phyloP scores from a whole-genome alignment of 1,140 invertebrate genomes.

The Drosophila pandora region DNA sequence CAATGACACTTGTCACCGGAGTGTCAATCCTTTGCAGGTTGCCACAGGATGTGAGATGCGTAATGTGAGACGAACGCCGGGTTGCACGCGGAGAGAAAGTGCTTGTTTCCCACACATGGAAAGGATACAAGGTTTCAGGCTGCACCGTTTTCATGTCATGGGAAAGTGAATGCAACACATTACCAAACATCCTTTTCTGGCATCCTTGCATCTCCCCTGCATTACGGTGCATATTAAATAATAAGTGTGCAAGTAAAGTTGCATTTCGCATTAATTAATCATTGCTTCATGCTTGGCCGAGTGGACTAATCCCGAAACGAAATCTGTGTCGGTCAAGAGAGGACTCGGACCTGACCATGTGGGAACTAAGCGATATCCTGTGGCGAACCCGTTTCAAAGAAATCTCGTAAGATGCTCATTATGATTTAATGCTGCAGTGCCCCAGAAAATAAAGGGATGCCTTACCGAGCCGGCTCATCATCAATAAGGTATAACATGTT shows the following conservation, averaged over 20 bases:
- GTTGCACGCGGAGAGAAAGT: slow-evolving; percentile 58
- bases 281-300: slow-evolving; percentile 53
- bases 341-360: slow-evolving; percentile 59
- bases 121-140: slow-evolving; percentile 39
- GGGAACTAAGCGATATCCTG: slow-evolving; percentile 46
- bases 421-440: slow-evolving; percentile 31
- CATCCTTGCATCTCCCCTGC: slow-evolving; percentile 10
- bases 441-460: slow-evolving; percentile 36
- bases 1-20: slow-evolving; percentile 73
- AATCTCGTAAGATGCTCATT: slow-evolving; percentile 60
- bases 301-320: slow-evolving; percentile 39
- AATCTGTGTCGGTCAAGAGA: slow-evolving; percentile 43
- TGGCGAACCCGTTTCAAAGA: slow-evolving; percentile 44
- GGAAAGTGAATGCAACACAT: slow-evolving; percentile 62
- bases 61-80: slow-evolving; percentile 57
- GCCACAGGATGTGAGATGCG: slow-evolving; percentile 64
- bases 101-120: slow-evolving; percentile 68
- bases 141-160: slow-evolving; percentile 62
- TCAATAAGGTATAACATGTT: slow-evolving; percentile 79
- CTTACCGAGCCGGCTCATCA: slow-evolving; percentile 44
- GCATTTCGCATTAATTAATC: slow-evolving; percentile 44
- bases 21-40: slow-evolving; percentile 77
- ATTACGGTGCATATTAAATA: slow-evolving; percentile 52
- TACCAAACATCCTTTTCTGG: slow-evolving; percentile 13
- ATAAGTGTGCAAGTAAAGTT: background rate